Evolutionary conservation across 2,797 vertebrate genomes (phyloP), one percentile per base, ranked within the genome.

Genomic region (Peromyscus attwateri): DNA sequence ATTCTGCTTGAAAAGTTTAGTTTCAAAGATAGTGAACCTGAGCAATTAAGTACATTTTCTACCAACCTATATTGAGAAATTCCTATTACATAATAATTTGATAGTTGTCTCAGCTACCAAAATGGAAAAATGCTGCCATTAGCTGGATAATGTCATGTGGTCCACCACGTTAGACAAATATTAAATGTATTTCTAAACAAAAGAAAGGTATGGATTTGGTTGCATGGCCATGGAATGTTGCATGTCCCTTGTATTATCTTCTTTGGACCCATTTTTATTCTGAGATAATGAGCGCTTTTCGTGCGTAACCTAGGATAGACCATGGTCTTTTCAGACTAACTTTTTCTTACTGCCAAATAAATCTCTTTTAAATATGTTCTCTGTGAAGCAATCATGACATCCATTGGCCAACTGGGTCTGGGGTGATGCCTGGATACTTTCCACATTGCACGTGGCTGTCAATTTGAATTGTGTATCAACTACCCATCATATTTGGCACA

Each of bases 391-490:
- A 85, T 97, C 97, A 95, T 95, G 96, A 97, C 96, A 97, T 94
- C 97, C 97, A 95, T 92, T 95, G 97, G 96, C 97, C 81, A 64
- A 98, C 97, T 97, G 96, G 95, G 96, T 98, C 97, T 40, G 21
- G 49, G 96, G 94, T 98, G 97, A 97, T 96, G 97, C 98, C 97
- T 98, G 96, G 94, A 96, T 85, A 93, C 92, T 97, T 98, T 98
- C 97, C 98, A 98, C 87, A n/a, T 94, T 80, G 98, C 98, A 98
- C 95, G 93, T 98, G 97, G 96, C 97, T 97, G 97, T 98, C 97
- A 97, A 92, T 98, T 98, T 98, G 88, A 96, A 97, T 96, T 97
- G 84, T 89, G 81, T 95, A 96, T 97, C 96, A 94, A 89, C 94
- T 98, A 97, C 91, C 97, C 96, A 97, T 97, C 97, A 89, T 88